Percentiles rank a stretch among this genome's conserved stretches.
Evolutionary conservation across 2,888 invertebrate genomes (phyloP).

Genomic region (Endotricha flammealis): DNA sequence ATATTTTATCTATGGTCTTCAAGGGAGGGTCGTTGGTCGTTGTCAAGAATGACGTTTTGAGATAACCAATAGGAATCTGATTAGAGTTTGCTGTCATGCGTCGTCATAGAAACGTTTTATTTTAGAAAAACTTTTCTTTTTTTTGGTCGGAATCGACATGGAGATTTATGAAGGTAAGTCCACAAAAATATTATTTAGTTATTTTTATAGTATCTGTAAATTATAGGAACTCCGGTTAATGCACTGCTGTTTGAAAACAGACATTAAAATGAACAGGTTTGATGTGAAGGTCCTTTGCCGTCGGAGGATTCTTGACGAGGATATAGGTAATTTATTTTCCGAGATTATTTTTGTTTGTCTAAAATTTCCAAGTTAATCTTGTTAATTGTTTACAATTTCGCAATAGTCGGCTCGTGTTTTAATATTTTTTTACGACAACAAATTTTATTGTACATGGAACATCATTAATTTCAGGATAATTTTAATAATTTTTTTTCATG

Average conservation of each 20-base stretch:
- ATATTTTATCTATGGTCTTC: no score
- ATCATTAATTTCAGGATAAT: no score
- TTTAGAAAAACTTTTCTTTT: conserved; percentile 67
- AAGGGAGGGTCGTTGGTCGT: no score
- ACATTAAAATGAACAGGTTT: conserved; percentile 1
- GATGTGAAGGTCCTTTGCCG: conserved; percentile 5
- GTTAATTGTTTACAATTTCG: no score
- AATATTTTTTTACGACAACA: no score
- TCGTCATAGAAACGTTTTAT: conserved; percentile 74
- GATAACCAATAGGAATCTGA: conserved; percentile 44
- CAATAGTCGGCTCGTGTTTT: no score
- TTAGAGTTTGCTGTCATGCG: conserved; percentile 70
- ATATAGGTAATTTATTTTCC: no score
- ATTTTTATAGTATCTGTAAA: conserved; percentile 15
- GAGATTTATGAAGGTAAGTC: conserved; percentile 68
- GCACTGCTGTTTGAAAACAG: conserved; percentile 3
- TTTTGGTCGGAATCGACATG: conserved; percentile 68
- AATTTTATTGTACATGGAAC: no score
- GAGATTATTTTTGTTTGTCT: no score
- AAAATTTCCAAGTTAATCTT: no score
- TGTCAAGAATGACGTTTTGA: conserved; percentile 4
- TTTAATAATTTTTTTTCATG: no score
- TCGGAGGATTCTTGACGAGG: conserved; percentile 1
- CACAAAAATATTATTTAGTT: conserved; percentile 22
- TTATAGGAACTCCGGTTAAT: background rate